A percentile compares a stretch with the other conserved stretches of the same genome.
phyloP scores from a whole-genome alignment of 2,113 vertebrate genomes.

The Perca flavescens region DNA sequence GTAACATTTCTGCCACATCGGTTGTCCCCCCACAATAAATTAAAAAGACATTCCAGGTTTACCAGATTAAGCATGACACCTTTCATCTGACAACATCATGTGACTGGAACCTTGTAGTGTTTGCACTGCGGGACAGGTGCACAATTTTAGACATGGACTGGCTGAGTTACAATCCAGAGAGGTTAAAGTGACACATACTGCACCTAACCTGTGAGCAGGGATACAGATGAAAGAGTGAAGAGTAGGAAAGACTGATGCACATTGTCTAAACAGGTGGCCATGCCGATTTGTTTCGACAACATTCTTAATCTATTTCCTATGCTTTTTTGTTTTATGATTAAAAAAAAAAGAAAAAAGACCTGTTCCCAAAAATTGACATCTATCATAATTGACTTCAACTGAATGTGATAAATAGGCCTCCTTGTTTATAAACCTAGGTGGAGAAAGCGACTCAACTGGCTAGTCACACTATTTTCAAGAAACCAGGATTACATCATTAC shows the following conservation, averaged over 20 bases:
- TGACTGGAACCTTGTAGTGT: constrained; percentile 7
- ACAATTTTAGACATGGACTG: constrained; percentile 32
- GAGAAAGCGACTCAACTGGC: constrained; percentile 47
- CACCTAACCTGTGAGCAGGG: neutral
- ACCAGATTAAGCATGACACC: constrained; percentile 25
- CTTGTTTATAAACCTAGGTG: constrained; percentile 45
- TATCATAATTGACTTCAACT: constrained; percentile 7
- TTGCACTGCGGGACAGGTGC: neutral
- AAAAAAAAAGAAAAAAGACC: neutral
- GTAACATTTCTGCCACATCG: neutral
- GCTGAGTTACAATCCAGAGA: constrained; percentile 38
- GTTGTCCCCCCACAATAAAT: neutral
- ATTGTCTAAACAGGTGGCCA: neutral
- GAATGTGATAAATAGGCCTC: constrained; percentile 28
- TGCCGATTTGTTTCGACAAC: neutral
- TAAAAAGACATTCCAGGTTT: neutral
- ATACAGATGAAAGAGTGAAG: neutral
- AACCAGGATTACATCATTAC: constrained; percentile 60
- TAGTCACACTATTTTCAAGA: constrained; percentile 39
- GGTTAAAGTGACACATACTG: constrained; percentile 12
- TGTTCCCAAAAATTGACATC: constrained; percentile 11
- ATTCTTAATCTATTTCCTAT: neutral
- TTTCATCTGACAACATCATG: constrained; percentile 23
- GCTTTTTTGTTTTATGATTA: neutral
- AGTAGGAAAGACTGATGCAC: constrained; percentile 1